Percentiles rank a stretch among this genome's conserved stretches.
Evolutionary conservation across 2,797 vertebrate species (phyloP).

Genomic region (Scolopax rusticola): DNA sequence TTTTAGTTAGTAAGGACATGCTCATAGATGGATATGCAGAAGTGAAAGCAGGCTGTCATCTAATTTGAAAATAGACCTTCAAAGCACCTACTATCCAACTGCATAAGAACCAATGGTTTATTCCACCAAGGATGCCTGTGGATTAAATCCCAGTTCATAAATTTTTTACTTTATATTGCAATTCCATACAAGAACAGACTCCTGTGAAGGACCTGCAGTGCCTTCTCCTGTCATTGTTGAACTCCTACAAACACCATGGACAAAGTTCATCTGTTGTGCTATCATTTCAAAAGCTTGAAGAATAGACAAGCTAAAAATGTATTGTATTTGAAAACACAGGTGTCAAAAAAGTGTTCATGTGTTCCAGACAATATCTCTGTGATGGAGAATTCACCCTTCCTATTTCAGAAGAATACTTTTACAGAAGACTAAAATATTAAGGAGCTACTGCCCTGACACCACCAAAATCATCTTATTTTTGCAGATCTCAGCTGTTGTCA

Average conservation of each 20-base stretch:
- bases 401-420: neutral
- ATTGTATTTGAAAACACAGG: neutral
- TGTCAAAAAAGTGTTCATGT: neutral
- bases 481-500: neutral
- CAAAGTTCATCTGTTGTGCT: neutral
- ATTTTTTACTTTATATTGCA: neutral
- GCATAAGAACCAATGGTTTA: neutral
- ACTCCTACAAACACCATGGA: neutral
- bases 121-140: neutral
- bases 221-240: neutral
- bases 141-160: neutral
- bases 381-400: neutral
- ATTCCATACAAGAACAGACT: neutral
- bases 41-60: neutral
- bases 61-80: neutral
- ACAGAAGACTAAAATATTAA: neutral
- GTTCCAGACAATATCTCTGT: neutral
- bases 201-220: neutral
- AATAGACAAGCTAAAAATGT: neutral
- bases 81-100: neutral
- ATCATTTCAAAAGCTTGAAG: neutral
- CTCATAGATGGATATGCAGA: neutral
- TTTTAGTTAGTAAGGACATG: neutral
- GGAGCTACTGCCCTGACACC: neutral
- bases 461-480: neutral